Evolutionary conservation across 2,888 invertebrate species (phyloP).

Genomic region (Ophioninae sp.): DNA sequence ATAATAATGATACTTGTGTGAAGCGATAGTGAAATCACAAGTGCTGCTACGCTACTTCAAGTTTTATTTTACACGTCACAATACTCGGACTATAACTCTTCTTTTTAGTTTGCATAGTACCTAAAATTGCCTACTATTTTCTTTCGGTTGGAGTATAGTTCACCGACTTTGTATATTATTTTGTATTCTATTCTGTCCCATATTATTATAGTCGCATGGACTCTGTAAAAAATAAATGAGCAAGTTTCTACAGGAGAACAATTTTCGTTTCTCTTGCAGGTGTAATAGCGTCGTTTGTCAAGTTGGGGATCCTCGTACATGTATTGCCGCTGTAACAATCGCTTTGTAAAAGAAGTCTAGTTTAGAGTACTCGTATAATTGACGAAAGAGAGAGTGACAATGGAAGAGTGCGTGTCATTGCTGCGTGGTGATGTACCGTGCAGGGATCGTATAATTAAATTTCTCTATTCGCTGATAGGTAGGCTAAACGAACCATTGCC

Average conservation of each 20-base stretch:
- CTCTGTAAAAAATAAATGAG: neutral
- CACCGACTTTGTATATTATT: neutral
- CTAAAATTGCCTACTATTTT: neutral
- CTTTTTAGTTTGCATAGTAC: neutral
- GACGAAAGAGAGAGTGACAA: conserved; percentile 67
- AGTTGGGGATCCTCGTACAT: conserved; percentile 60
- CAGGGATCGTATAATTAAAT: conserved; percentile 82
- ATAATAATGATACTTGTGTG: too few species aligned
- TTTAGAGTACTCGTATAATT: neutral
- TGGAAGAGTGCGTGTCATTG: conserved; percentile 82
- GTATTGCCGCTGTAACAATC: conserved; percentile 30
- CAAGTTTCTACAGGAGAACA: conserved; percentile 43
- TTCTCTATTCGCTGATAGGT: conserved; percentile 82
- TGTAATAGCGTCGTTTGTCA: conserved; percentile 68
- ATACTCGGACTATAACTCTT: neutral
- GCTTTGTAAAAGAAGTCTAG: conserved; percentile 19
- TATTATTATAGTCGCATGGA: neutral
- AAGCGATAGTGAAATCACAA: neutral
- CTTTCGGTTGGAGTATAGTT: neutral
- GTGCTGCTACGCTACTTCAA: neutral
- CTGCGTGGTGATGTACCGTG: conserved; percentile 79
- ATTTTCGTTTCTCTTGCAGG: conserved; percentile 73
- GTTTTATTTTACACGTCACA: too few species aligned
- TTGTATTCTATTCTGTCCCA: neutral
- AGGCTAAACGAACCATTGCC: conserved; percentile 85